These are phyloP conservation scores for Neoarius graeffei DNA, from an alignment of 2,113 vertebrate genomes.

Conservation along the genomic window DNA sequence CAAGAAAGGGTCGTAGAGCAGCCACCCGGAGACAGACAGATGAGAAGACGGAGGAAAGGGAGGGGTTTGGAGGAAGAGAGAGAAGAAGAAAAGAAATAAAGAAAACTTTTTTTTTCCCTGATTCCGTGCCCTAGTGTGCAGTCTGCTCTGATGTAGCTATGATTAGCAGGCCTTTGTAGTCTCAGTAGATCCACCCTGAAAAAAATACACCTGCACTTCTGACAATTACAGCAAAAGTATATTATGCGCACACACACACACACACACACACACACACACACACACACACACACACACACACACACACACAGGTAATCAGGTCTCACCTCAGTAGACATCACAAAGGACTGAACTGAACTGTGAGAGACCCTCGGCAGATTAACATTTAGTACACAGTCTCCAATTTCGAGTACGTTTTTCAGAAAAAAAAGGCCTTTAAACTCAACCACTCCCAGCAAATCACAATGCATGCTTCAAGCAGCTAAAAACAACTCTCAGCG, in stretches of 20 bases:
- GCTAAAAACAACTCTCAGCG: constrained; percentile 16
- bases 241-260: constrained; percentile 27
- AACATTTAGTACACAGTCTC: constrained; percentile 8
- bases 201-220: constrained; percentile 28
- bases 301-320: constrained; percentile 25
- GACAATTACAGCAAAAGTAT: constrained; percentile 36
- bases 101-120: neutral
- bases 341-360: constrained; percentile 10
- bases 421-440: neutral
- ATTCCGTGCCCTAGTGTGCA: constrained; percentile 25
- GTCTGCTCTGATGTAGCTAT: constrained; percentile 38
- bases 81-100: neutral
- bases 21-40: constrained; percentile 30
- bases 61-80: constrained; percentile 9
- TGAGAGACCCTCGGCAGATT: constrained; percentile 25
- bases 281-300: constrained; percentile 24
- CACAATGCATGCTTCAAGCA: neutral
- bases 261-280: constrained; percentile 6
- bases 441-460: neutral
- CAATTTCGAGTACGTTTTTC: neutral
- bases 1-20: constrained; percentile 48
- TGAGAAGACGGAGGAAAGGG: constrained; percentile 12
- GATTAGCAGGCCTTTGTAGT: constrained; percentile 37
- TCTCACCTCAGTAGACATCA: constrained; percentile 17
- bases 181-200: constrained; percentile 20